Base-by-base conservation (phyloP, 1,140 invertebrate genomes). In the Gryon sp. region DNA sequence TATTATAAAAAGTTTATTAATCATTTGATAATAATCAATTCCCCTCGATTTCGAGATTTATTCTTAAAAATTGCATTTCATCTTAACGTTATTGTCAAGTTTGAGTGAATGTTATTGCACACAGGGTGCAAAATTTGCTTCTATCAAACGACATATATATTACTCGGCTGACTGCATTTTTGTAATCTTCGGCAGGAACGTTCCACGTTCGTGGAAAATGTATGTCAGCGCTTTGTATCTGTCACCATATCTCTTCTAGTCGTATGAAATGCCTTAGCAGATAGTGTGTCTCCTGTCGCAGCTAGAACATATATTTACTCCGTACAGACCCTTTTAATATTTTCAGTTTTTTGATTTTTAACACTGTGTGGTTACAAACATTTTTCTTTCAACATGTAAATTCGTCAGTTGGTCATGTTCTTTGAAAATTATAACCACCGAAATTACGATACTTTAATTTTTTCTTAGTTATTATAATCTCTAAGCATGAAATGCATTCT, bases 211-310 rank as follows among this genome's bases (percentile, higher is more conserved):
- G 48, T 12, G 36, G 52, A 66, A 77, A 77, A 77, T 77, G 74
- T 72, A 72, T 72, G 60, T 66, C 66, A 77, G 59, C 45, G 52
- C 60, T 72, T 77, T 70, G 65, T 69, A 65, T 46, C 63, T 63
- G 65, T 76, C 60, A 46, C 57, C 57, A 55, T 76, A 69, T 76
- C 73, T 76, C 57, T 63, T 63, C 57, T 22, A 63, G 57, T 48
- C 63, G n/a, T 53, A 50, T 41, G 46, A 66, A 75, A 75, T 60
- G 60, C 20, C 46, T 53, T 53, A 43, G 40, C 38, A 53, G 62
- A 75, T 75, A 66, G 59, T 18, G 34, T 19, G 48, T 48, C 26
- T 59, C 19, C 41, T 60, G 52, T 43, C 28, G 26, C 15, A n/a
- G 8, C 26, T 50, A 16, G 32, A 40, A 52, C 52, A 48, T 55